Evolutionary conservation across 2,888 invertebrate species (phyloP).

Genomic region (Ischnura elegans): DNA sequence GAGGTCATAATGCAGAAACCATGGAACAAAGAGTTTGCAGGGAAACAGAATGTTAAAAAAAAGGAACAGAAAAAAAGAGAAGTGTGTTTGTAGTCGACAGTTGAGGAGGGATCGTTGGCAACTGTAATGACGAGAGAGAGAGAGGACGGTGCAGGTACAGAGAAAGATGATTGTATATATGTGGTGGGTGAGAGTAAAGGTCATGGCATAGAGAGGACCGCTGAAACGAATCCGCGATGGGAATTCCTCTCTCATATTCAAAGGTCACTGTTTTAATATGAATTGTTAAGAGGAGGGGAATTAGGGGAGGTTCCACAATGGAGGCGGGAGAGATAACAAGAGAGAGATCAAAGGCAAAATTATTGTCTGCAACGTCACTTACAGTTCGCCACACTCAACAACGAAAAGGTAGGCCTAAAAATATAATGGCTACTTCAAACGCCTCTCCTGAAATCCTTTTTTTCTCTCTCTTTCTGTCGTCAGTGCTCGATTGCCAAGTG

Average conservation of each 20-base stretch:
- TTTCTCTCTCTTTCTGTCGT: too few relatives aligned
- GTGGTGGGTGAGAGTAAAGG: neutral
- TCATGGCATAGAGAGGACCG: neutral
- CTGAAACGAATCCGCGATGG: neutral
- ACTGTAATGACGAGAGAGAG: neutral
- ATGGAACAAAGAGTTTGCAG: neutral
- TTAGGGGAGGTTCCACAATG: neutral
- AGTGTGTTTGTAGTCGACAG: neutral
- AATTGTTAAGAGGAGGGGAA: neutral
- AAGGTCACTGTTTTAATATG: constrained; percentile 3
- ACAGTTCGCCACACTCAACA: neutral
- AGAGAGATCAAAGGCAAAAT: neutral
- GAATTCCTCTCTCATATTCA: neutral
- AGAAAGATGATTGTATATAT: too few relatives aligned
- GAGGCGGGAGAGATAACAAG: neutral
- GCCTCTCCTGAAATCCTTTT: too few relatives aligned
- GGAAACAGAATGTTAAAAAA: neutral
- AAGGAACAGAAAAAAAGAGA: neutral
- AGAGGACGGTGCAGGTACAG: neutral
- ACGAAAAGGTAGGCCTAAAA: neutral
- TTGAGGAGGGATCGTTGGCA: neutral
- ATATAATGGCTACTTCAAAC: constrained; percentile 1
- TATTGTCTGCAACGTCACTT: neutral
- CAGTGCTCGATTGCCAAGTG: neutral
- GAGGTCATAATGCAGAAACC: neutral